Conservation (phyloP, 2,888 invertebrate genomes). For the Vandiemenella viatica region DNA sequence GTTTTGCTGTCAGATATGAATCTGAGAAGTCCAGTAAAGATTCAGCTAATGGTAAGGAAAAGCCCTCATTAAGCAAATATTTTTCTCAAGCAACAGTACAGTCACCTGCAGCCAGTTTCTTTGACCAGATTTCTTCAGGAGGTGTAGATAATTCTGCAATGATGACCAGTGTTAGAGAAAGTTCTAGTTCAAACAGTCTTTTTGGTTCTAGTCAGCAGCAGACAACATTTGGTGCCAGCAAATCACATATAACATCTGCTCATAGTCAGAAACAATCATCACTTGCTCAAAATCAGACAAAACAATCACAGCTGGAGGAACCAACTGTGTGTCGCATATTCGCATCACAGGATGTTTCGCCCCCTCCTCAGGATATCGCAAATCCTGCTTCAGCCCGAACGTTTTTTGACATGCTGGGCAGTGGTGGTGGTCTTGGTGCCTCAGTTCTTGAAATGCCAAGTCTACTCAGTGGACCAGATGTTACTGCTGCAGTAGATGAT, state of each 20-base stretch:
- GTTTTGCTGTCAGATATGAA: not conserved
- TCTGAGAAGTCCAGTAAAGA: not conserved
- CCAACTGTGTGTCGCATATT: constrained; percentile 34
- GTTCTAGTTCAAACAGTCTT: constrained; percentile 19
- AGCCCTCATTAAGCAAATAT: constrained; percentile 16
- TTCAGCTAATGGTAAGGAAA: constrained; percentile 1
- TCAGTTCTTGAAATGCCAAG: constrained; percentile 10
- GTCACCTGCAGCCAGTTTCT: constrained; percentile 18
- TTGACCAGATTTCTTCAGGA: constrained; percentile 21
- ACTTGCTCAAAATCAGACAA: constrained; percentile 2
- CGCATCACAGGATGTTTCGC: constrained; percentile 24
- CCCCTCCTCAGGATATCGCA: constrained; percentile 16
- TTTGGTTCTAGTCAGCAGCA: constrained; percentile 9
- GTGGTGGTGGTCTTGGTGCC: constrained; percentile 8
- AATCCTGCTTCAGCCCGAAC: constrained; percentile 27
- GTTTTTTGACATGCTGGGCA: constrained; percentile 33
- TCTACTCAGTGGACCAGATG: constrained; percentile 14
- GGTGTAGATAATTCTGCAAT: constrained; percentile 19
- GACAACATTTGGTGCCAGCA: not conserved
- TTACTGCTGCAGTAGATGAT: constrained; percentile 13
- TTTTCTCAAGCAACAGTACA: constrained; percentile 18
- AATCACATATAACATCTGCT: not conserved
- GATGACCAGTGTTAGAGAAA: constrained; percentile 21
- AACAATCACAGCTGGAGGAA: constrained; percentile 23
- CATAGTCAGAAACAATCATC: not conserved